Conservation (phyloP, 2,797 vertebrate genomes). For the Pantherophis alleghaniensis region DNA sequence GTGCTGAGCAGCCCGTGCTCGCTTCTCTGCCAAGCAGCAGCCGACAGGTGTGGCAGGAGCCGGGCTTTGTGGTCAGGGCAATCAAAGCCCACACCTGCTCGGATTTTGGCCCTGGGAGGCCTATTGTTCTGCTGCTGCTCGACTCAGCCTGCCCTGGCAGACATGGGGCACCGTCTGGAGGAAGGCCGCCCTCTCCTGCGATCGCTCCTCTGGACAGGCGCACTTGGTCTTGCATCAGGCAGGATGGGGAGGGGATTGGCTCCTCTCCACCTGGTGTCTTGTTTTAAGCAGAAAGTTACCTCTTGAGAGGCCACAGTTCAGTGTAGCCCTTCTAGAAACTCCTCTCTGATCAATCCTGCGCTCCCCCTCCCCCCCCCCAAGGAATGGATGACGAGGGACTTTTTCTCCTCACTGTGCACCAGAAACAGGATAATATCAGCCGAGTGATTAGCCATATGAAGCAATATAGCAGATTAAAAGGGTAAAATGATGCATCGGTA, state of each 20-base stretch:
- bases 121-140: conserved; percentile 41
- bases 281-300: neutral
- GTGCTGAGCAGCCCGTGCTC: conserved; percentile 60
- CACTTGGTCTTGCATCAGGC: too few species aligned
- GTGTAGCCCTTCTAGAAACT: neutral
- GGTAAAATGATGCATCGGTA: neutral
- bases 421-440: neutral
- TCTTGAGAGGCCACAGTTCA: neutral
- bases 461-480: neutral
- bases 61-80: conserved; percentile 57
- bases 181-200: too few species aligned
- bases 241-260: neutral
- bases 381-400: neutral
- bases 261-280: neutral
- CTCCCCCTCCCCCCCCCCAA: neutral
- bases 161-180: neutral
- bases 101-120: conserved; percentile 60
- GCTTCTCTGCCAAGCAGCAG: conserved; percentile 61
- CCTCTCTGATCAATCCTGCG: neutral
- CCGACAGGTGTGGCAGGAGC: conserved; percentile 65
- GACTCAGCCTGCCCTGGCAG: conserved; percentile 39
- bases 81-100: conserved; percentile 69
- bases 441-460: neutral
- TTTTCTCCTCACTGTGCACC: neutral
- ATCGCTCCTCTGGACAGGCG: neutral